A percentile compares a stretch with the other conserved stretches of the same genome.
Conservation (phyloP, 2,113 vertebrate species). For the Crotalus helleri region DNA sequence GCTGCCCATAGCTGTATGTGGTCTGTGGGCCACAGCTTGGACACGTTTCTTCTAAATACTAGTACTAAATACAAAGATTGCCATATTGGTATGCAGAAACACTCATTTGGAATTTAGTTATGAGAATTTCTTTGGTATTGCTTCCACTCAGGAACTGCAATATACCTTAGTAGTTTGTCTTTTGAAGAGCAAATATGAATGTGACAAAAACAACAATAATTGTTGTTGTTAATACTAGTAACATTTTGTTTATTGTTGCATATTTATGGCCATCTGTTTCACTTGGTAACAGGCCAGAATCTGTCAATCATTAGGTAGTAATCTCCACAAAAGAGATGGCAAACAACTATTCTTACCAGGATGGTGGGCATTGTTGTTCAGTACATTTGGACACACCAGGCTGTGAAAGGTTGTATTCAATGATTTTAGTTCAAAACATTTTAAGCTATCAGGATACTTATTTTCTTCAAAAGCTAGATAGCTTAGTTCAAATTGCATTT, state of each 20-base stretch:
- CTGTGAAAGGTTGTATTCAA: slow-evolving; percentile 28
- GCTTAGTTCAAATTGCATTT: slow-evolving; percentile 18
- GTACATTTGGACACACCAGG: not conserved
- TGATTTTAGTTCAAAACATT: slow-evolving; percentile 41
- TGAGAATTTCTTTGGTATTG: not conserved
- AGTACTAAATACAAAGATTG: not conserved
- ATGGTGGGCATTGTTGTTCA: not conserved
- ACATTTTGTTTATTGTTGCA: not conserved
- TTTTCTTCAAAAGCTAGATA: slow-evolving; percentile 49
- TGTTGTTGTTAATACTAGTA: not conserved
- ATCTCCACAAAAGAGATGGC: not conserved
- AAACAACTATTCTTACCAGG: not conserved
- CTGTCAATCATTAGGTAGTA: not conserved
- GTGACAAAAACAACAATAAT: not conserved
- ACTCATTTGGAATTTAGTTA: slow-evolving; percentile 5
- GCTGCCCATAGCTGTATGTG: not conserved
- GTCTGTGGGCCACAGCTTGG: not conserved
- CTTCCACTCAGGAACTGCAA: not conserved
- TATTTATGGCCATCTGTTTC: not conserved
- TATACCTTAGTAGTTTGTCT: accelerated
- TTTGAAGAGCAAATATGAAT: not conserved
- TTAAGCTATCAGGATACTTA: slow-evolving; percentile 50
- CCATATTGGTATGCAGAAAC: not conserved
- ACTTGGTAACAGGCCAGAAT: not conserved
- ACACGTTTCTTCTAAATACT: not conserved